phyloP scores from a whole-genome alignment of 2,797 vertebrate species.

The Gymnoscopelus braueri region DNA sequence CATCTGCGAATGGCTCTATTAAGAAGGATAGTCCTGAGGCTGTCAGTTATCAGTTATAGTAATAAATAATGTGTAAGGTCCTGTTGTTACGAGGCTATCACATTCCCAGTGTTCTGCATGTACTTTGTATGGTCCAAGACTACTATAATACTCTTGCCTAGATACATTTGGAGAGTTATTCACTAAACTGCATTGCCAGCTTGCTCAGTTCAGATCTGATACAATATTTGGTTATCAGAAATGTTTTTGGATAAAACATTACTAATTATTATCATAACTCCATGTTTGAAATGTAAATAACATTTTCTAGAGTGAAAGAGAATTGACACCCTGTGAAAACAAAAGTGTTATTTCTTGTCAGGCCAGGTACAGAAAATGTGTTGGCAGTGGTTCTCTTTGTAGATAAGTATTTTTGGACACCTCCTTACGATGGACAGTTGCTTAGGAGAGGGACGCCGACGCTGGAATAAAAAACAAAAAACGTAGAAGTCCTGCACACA shows the following conservation, averaged over 20 bases:
- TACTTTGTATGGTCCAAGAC: neutral
- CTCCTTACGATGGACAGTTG: too few relatives aligned
- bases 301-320: conserved; percentile 9
- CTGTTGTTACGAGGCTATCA: conserved; percentile 3
- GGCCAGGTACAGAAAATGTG: conserved; percentile 17
- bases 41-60: conserved; percentile 11
- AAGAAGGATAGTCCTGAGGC: conserved; percentile 1
- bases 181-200: neutral
- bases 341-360: conserved; percentile 26
- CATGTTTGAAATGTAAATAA: too few relatives aligned
- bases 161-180: too few relatives aligned
- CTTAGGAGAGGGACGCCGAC: too few relatives aligned
- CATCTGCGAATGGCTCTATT: neutral
- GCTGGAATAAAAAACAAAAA: too few relatives aligned
- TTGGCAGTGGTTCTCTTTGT: conserved; percentile 41
- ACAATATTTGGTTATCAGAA: conserved; percentile 1
- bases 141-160: neutral
- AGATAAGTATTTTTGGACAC: too few relatives aligned
- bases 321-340: conserved; percentile 2
- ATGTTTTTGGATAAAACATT: too few relatives aligned
- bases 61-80: conserved; percentile 3
- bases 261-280: too few relatives aligned
- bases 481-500: too few relatives aligned
- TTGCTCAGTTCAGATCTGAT: neutral
- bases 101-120: neutral